Base-by-base conservation (phyloP, 2,797 vertebrate genomes). In the Triplophysa yarkandensis region DNA sequence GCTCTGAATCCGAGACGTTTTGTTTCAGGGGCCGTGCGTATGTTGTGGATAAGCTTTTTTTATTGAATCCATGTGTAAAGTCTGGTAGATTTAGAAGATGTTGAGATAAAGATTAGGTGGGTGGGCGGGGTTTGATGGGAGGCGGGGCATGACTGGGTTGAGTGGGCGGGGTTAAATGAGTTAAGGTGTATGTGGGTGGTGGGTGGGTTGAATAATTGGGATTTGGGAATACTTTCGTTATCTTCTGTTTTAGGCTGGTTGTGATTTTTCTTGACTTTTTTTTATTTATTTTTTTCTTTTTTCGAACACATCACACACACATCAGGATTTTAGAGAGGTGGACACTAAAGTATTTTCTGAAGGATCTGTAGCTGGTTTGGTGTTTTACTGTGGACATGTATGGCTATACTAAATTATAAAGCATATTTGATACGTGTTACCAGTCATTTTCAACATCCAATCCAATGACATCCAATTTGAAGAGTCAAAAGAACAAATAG, bases 191-290 rank as follows among this genome's bases (percentile, higher is more conserved):
- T 66, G 55, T 57, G 55, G 55, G 54, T 57, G 54, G 54, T 30
- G 27, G 48, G 62, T 27, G 63, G 63, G 52, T 91, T 91, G 92
- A 89, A 92, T 91, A 91, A 60, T 91, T 91, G 57, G 48, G 36
- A 63, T 69, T 69, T 25, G 10, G 19, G 50, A 43, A 64, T 39
- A 50, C 62, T 55, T 23, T 64, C 16, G 39, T 44, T 79, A 30
- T 70, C 34, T 32, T 55, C 27, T 57, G 62, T 74, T 66, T 28
- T 54, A 16, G 28, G 28, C 32, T 74, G 72, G 19, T 74, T 58
- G 19, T 16, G 28, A 48, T 34, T 66, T 74, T 76, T 55, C 19
- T 62, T 57, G 54, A 48, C 57, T 34, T 41, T 58, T 57, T 67
- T 67, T 34, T 61, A 72, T 64, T 88, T 90, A 91, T 87, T 71